Evolutionary conservation across 1,140 invertebrate genomes (phyloP).

Genomic region (Rhopalosiphum padi): DNA sequence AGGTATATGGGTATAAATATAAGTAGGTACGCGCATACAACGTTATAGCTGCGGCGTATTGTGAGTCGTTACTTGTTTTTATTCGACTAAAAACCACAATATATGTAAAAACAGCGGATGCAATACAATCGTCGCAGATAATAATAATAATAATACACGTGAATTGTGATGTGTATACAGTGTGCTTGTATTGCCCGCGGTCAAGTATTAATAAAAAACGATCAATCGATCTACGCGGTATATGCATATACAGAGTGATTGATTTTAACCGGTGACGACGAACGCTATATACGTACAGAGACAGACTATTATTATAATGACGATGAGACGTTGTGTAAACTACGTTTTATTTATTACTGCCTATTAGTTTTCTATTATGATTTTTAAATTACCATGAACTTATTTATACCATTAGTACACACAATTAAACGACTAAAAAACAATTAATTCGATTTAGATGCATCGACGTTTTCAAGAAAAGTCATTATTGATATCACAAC

Average conservation of each 20-base stretch:
- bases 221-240: not conserved
- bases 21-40: not conserved
- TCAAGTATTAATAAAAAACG: not conserved
- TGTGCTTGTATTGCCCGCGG: not conserved
- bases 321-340: no score
- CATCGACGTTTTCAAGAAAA: no score
- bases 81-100: not conserved
- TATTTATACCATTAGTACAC: no score
- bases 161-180: not conserved
- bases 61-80: constrained; percentile 9
- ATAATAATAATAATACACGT: not conserved
- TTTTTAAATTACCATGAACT: no score
- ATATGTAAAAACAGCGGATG: not conserved
- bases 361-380: no score
- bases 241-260: not conserved
- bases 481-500: no score
- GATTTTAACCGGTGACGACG: not conserved
- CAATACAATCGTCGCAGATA: not conserved
- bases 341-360: no score
- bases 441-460: no score
- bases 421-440: no score
- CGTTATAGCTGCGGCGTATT: not conserved
- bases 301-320: no score
- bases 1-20: not conserved
- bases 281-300: not conserved